Conservation (phyloP, 2,888 invertebrate genomes). For the Busseola fusca region DNA sequence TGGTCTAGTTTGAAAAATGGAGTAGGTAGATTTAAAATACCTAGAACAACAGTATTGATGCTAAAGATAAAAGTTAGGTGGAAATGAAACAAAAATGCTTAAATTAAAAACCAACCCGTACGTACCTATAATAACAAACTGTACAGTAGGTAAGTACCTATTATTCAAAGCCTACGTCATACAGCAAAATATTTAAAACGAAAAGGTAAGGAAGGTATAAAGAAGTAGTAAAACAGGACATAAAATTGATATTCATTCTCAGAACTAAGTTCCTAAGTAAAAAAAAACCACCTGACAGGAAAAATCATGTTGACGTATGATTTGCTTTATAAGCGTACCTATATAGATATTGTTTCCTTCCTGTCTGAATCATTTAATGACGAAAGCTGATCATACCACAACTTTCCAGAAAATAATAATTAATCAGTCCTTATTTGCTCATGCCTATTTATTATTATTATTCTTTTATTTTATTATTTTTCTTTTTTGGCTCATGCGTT, state of each 20-base stretch:
- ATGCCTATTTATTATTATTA: no score
- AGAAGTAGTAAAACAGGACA: neutral
- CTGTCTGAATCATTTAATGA: slow-evolving; percentile 16
- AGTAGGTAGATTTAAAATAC: no score
- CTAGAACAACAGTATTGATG: neutral
- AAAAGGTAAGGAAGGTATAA: neutral
- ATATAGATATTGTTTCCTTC: slow-evolving; percentile 4
- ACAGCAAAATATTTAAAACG: neutral
- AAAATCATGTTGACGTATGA: neutral
- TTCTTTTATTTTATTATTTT: no score
- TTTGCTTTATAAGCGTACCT: neutral
- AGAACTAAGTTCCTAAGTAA: neutral
- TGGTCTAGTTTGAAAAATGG: neutral
- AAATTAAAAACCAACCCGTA: neutral
- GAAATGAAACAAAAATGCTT: neutral
- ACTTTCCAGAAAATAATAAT: no score
- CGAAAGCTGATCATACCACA: neutral
- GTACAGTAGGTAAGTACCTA: neutral
- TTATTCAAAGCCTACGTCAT: neutral
- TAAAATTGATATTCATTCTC: neutral
- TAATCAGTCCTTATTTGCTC: neutral
- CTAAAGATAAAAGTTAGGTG: no score
- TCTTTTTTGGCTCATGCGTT: no score
- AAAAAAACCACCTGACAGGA: slow-evolving; percentile 1
- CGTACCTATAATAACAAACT: no score